These are phyloP conservation scores for Alentia gelatinosa DNA, from an alignment of 2,888 invertebrate species.

Conservation along the genomic window DNA sequence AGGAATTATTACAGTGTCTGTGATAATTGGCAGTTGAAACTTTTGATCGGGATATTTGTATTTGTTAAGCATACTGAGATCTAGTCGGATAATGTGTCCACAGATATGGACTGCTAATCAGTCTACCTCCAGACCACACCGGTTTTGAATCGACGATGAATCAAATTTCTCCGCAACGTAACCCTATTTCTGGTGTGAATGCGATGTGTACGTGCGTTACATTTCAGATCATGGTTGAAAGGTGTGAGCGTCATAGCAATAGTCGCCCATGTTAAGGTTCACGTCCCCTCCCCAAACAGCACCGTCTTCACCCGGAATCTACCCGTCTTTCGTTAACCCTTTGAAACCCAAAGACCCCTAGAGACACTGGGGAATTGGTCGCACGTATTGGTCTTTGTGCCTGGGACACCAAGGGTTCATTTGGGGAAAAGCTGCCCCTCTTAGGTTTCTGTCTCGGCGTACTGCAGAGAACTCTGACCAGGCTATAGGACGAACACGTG, in stretches of 20 bases:
- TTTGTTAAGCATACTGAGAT: too few species aligned
- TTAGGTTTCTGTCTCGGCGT: not conserved
- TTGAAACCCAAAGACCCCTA: not conserved
- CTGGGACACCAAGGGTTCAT: not conserved
- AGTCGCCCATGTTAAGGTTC: not conserved
- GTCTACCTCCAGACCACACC: too few species aligned
- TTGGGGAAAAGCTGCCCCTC: not conserved
- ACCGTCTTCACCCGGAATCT: not conserved
- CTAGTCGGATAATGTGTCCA: too few species aligned
- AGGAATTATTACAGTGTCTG: too few species aligned
- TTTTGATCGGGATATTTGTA: too few species aligned
- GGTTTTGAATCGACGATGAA: too few species aligned
- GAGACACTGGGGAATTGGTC: not conserved
- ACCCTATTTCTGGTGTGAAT: too few species aligned
- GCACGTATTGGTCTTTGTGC: not conserved
- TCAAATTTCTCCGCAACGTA: too few species aligned
- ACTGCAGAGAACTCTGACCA: not conserved
- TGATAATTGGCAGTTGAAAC: too few species aligned
- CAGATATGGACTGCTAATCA: too few species aligned
- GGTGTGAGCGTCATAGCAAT: not conserved
- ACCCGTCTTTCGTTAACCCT: not conserved
- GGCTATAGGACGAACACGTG: not conserved
- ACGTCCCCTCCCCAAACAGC: not conserved
- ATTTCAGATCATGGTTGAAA: too few species aligned
- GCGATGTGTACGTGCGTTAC: too few species aligned